Evolutionary conservation across 2,888 invertebrate genomes (phyloP), one percentile per base, ranked within the genome.

Genomic region (Melikaiella ostensackeni): DNA sequence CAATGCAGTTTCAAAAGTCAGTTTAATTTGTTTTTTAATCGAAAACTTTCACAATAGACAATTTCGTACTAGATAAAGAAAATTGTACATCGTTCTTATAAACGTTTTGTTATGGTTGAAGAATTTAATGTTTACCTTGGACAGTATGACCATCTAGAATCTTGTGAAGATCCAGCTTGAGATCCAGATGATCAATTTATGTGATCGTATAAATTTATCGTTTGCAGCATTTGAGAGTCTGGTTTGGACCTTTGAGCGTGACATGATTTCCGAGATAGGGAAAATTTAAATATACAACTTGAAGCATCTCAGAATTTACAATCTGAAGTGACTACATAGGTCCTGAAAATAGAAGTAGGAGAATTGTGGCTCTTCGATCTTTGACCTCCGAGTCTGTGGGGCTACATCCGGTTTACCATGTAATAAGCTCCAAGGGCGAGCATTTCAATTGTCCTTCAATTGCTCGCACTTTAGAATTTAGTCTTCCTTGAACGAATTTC

Each of bases 261-360:
- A 33, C n/a, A n/a, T 57, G 24, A 57, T 66, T 38, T 70, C 46
- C 19, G 70, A 50, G 27, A n/a, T 24, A 11, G 27, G 70, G 50
- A 70, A 50, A 30, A 33, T 50, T 70, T 70, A 30, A 70, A 30
- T 70, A 30, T 70, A 70, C 30, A 50, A 70, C n/a, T 30, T 70
- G 33, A 5, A n/a, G 8, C 50, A 30, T n/a, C n/a, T 46, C 9
- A 66, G 46, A 27, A 66, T 66, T 66, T 66, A 46, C 66, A 42
- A 46, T 66, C 66, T 27, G 9, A 66, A 13, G 9, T 24, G 42
- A 30, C 21, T 42, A 42, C 16, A 42, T 9, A 16, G 42, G 42
- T 16, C 42, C 66, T 66, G 19, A 30, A 70, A n/a, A 70, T 70
- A 70, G 33, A 27, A 27, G 27, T 70, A 30, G 46, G 30, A 46